Evolutionary conservation across 1,140 invertebrate genomes (phyloP).

Genomic region (Drosophila sechellia): DNA sequence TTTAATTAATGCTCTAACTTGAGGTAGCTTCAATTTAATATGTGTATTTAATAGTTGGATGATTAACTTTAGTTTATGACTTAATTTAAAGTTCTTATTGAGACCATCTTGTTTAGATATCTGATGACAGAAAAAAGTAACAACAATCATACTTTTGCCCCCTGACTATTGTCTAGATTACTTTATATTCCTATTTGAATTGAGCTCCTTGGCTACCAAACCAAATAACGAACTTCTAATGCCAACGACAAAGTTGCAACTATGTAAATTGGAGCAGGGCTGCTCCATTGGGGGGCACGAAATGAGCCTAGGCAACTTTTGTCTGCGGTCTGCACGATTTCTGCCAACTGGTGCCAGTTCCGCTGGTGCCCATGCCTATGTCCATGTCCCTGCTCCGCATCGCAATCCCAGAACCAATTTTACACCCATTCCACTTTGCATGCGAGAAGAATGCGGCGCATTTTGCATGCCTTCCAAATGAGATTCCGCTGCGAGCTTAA

Average conservation of each 20-base stretch:
- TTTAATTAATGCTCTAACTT: too few relatives aligned
- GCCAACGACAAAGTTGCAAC: constrained; percentile 24
- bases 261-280: constrained; percentile 16
- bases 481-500: constrained; percentile 54
- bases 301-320: constrained; percentile 47
- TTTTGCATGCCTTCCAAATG: constrained; percentile 53
- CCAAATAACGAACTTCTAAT: constrained; percentile 12
- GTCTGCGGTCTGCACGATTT: constrained; percentile 5
- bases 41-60: too few relatives aligned
- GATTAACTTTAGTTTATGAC: too few relatives aligned
- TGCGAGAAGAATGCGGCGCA: constrained; percentile 44
- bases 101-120: too few relatives aligned
- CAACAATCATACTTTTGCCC: too few relatives aligned
- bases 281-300: constrained; percentile 11
- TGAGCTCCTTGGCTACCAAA: constrained; percentile 15
- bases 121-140: too few relatives aligned
- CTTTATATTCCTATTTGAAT: neutral
- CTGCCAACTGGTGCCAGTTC: constrained; percentile 26
- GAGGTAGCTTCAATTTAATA: too few relatives aligned
- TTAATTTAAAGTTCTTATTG: too few relatives aligned
- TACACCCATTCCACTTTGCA: constrained; percentile 33
- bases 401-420: too few relatives aligned
- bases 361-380: neutral
- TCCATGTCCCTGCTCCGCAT: neutral
- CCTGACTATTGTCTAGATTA: neutral